Evolutionary conservation across 2,113 vertebrate species (phyloP), one percentile per base, ranked within the genome.

Genomic region (Psilopsiagon aymara): DNA sequence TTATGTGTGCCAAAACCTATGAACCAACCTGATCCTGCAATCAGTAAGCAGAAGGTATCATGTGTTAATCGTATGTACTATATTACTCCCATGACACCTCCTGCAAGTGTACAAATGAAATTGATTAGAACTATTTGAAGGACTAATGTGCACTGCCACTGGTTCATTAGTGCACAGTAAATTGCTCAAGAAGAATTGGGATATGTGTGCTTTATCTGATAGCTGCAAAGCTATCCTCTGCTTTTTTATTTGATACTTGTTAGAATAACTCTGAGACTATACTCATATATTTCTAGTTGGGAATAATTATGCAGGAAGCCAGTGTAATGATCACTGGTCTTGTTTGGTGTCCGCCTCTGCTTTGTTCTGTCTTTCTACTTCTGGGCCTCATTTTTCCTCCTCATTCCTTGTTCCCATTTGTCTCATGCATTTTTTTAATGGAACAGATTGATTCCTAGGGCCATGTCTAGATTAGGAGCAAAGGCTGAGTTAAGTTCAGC

Each of bases 331-430:
- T 91, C 52, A 33, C 28, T 21, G 89, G 69, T 90, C 86, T 89
- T 92, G 51, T 88, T 79, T 85, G 49, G 27, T 35, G 55, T 82
- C 18, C 44, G 24, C 23, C 33, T 31, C 8, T 41, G 46, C 51
- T 88, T 90, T 90, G 47, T 84, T 86, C 47, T 86, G 64, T 88
- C 43, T 94, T 88, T 78, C 86, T 94, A 84, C 28, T 97, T 95
- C 82, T 83, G 94, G 95, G 93, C 92, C 92, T 96, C 76, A 31
- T 94, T 96, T 96, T 97, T 93, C 81, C 31, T 92, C 52, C 80
- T 90, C 77, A 49, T 86, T 94, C 86, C 86, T 91, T 92, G 90
- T 92, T 92, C 80, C 52, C 77, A 6, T 86, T 96, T 95, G 82
- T 64, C 51, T 94, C 55, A 16, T 86, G 21, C 70, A 27, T 44